Evolutionary conservation across 1,140 invertebrate species (phyloP).

Genomic region (Caenorhabditis brenneri): DNA sequence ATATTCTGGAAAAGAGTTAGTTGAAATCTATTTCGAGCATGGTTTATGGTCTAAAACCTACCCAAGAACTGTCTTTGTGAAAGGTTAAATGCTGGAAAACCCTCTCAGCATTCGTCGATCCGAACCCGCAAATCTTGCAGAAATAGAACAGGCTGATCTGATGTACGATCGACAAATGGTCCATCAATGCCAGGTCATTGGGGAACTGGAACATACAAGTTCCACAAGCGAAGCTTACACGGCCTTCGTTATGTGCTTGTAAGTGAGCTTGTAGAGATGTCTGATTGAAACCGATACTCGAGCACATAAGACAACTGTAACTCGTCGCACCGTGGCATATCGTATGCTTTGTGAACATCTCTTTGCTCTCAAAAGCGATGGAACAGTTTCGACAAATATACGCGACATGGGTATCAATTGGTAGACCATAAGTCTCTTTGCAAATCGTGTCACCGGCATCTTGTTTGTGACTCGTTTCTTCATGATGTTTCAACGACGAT

Average conservation of each 20-base stretch:
- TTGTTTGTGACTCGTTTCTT: neutral
- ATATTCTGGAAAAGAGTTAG: neutral
- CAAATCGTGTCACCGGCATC: neutral
- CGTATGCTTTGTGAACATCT: neutral
- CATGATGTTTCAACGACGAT: neutral
- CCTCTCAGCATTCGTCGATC: neutral
- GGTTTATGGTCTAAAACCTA: neutral
- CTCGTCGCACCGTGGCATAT: neutral
- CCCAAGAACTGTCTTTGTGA: neutral
- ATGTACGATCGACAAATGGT: neutral
- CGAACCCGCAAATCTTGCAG: neutral
- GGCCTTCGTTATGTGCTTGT: neutral
- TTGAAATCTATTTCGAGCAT: neutral
- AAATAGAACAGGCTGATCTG: neutral
- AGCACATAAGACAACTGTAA: neutral
- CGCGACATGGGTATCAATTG: neutral
- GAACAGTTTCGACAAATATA: neutral
- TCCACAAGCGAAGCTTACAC: neutral
- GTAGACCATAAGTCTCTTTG: neutral
- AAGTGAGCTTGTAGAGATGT: neutral
- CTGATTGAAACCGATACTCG: neutral
- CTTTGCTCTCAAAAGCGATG: neutral
- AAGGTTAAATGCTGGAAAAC: neutral
- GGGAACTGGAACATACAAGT: neutral
- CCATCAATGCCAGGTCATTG: neutral